Base-by-base conservation (phyloP, 2,888 invertebrate species). In the Apamea crenata region DNA sequence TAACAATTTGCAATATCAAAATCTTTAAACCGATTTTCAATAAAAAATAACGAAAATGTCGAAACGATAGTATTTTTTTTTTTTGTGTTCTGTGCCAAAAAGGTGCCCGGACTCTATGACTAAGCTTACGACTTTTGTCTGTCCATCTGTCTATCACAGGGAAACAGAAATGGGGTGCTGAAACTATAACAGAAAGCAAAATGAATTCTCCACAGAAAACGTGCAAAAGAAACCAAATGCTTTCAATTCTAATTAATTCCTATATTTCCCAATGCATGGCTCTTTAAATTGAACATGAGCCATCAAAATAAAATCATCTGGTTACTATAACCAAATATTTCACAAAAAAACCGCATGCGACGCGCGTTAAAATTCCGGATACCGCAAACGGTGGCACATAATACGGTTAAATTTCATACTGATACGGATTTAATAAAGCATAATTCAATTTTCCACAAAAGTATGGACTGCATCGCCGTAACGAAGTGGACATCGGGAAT, bases 381-480 rank as follows among this genome's bases (percentile, higher is more conserved):
- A 83, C 85, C 83, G 70, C 88, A 80, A 72, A 71, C 82, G 82
- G 78, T 82, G 67, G 83, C 83, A 83, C 72, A 83, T 86, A 87
- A 88, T 87, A 83, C 73, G 65, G 79, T 86, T 78, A 79, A 85
- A 83, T 90, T 84, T 84, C 32, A 72, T 87, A 81, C 81, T 78
- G 87, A 82, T 86, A 88, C 87, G 77, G 83, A 87, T 91, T 89
- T 86, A 89, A 89, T 90, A 89, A 87, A 84, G 84, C 83, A 85
- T 90, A 85, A 91, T 89, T 91, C 78, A 83, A 91, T 90, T 90
- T 88, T 80, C 79, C 77, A 83, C 86, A 87, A 89, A 90, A 88
- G 83, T 82, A 81, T 74, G 69, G 68, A 66, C 68, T 89, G 80
- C 82, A 72, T 75, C 59, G 32, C 63, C 69, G 59, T 83, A 81